Percentiles rank a stretch among this genome's conserved stretches.
Conservation (phyloP, 2,797 vertebrate genomes). For the Sebastiscus tertius region DNA sequence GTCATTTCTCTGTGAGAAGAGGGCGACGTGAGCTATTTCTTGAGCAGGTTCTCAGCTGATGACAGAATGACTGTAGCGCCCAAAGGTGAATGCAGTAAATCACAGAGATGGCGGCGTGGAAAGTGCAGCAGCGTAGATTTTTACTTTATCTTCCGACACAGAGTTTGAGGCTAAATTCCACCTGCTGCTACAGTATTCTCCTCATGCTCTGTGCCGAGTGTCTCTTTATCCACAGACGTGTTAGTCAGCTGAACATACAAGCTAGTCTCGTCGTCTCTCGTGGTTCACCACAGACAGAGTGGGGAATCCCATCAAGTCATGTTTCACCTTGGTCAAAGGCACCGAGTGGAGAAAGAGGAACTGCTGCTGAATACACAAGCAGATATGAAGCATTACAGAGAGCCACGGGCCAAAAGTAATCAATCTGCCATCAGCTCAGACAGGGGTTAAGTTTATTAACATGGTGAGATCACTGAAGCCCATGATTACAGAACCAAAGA, state of each 20-base stretch:
- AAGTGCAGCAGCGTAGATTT: slow-evolving; percentile 17
- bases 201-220: background rate
- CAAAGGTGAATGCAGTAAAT: slow-evolving; percentile 56
- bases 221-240: background rate
- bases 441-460: slow-evolving; percentile 13
- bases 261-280: background rate
- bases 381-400: slow-evolving; percentile 19
- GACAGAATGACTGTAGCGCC: slow-evolving; percentile 42
- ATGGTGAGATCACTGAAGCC: background rate
- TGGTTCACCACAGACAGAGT: background rate
- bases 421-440: background rate
- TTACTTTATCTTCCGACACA: slow-evolving; percentile 16
- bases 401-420: slow-evolving; percentile 34
- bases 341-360: slow-evolving; percentile 4
- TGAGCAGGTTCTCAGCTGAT: slow-evolving; percentile 32
- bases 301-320: slow-evolving; percentile 20
- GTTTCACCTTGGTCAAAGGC: slow-evolving; percentile 56
- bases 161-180: slow-evolving; percentile 21
- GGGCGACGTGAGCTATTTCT: slow-evolving; percentile 44
- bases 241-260: background rate
- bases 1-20: slow-evolving; percentile 25
- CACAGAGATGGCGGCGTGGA: slow-evolving; percentile 25
- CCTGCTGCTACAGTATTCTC: background rate
- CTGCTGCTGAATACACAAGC: slow-evolving; percentile 49
- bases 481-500: slow-evolving; percentile 3